These are phyloP conservation scores for Ceyx melanurus DNA, from an alignment of 2,113 vertebrate genomes.

Conservation along the genomic window DNA sequence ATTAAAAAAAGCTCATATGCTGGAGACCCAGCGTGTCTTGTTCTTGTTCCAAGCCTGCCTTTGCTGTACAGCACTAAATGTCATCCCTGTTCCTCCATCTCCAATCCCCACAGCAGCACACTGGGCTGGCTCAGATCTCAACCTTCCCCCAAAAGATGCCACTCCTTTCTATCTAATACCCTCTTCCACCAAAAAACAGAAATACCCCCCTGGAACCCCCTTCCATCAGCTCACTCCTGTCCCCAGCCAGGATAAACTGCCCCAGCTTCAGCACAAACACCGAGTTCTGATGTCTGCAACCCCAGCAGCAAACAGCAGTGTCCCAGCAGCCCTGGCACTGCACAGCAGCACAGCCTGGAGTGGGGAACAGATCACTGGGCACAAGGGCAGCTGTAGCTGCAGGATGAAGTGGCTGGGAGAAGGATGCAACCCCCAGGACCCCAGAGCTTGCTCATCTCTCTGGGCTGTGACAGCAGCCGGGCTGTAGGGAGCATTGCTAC, in stretches of 20 bases:
- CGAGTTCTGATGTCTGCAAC: not conserved
- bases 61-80: not conserved
- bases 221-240: not conserved
- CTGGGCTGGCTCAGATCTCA: not conserved
- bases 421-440: not conserved
- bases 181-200: not conserved
- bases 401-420: not conserved
- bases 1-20: fast-evolving
- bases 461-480: not conserved
- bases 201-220: not conserved
- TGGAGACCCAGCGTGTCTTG: not conserved
- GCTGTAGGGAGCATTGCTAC: not conserved
- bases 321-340: not conserved
- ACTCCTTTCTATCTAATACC: not conserved
- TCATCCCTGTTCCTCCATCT: not conserved
- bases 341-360: not conserved
- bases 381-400: not conserved
- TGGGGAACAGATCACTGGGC: not conserved
- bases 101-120: not conserved
- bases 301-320: not conserved
- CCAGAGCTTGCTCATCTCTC: fast-evolving
- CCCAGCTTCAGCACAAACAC: not conserved
- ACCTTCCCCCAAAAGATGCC: not conserved
- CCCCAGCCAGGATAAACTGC: not conserved
- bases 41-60: not conserved